Percentiles rank a stretch among this genome's conserved stretches.
phyloP scores from a whole-genome alignment of 2,113 vertebrate species.

The Microcebus griseorufus region DNA sequence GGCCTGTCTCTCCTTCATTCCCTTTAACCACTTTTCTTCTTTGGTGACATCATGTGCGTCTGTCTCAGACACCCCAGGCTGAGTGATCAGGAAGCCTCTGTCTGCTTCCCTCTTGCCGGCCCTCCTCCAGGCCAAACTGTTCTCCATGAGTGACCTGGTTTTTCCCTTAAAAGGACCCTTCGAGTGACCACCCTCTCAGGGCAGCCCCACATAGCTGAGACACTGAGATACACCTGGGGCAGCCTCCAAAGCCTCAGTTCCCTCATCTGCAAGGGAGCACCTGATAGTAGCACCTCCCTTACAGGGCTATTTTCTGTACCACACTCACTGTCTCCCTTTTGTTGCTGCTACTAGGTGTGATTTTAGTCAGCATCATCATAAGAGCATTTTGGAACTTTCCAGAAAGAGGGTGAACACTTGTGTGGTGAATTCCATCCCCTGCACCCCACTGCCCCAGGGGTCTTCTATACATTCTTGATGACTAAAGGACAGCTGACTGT shows the following conservation, averaged over 20 bases:
- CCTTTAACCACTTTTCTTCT: neutral
- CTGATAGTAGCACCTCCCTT: neutral
- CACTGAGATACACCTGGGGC: no score
- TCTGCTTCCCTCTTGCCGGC: neutral
- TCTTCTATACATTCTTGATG: neutral
- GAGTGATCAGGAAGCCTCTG: neutral
- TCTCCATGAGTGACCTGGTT: neutral
- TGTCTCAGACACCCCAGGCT: neutral
- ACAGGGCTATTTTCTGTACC: neutral
- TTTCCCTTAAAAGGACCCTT: neutral
- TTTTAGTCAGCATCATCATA: neutral
- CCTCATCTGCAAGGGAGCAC: neutral
- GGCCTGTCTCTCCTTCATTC: neutral
- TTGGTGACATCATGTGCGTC: neutral
- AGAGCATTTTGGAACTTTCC: neutral
- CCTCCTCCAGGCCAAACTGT: neutral
- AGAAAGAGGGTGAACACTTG: neutral
- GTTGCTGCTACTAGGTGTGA: neutral
- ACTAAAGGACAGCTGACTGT: neutral
- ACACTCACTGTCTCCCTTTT: neutral
- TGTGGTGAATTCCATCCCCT: neutral
- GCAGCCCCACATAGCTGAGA: neutral
- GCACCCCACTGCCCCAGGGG: fast-evolving
- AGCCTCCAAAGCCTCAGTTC: neutral
- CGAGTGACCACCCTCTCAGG: neutral